Evolutionary conservation across 2,113 vertebrate genomes (phyloP).

Genomic region (Clinocottus analis): DNA sequence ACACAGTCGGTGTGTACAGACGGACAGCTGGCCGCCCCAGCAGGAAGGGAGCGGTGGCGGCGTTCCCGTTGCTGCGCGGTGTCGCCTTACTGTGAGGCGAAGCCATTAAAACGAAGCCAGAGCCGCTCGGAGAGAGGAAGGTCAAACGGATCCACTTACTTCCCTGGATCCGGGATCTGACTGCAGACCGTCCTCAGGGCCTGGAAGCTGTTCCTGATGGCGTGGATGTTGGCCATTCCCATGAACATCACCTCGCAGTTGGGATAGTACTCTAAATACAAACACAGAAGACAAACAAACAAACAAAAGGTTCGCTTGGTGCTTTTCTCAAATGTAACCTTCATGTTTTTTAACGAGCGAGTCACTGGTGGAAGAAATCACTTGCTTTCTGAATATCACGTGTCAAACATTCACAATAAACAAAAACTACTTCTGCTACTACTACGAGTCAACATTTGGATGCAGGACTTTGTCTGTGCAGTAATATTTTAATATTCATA

Average conservation of each 20-base stretch:
- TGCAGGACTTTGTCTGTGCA: too few relatives aligned
- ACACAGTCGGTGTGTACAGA: constrained; percentile 34
- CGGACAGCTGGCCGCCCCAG: constrained; percentile 46
- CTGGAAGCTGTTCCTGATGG: constrained; percentile 98
- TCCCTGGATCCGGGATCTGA: constrained; percentile 99
- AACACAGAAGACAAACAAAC: constrained; percentile 42
- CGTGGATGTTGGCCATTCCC: constrained; percentile 99
- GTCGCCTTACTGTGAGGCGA: constrained; percentile 40
- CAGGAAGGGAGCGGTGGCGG: constrained; percentile 47
- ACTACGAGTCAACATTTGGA: not conserved
- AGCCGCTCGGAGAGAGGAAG: constrained; percentile 35
- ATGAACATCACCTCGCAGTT: constrained; percentile 99
- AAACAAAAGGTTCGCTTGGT: too few relatives aligned
- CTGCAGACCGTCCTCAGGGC: constrained; percentile 95
- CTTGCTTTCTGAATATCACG: not conserved
- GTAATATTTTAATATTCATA: too few relatives aligned
- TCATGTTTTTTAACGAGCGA: not conserved
- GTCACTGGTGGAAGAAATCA: not conserved
- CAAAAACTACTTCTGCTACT: too few relatives aligned
- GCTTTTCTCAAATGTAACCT: not conserved
- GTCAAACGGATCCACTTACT: constrained; percentile 86
- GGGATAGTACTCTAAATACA: constrained; percentile 93
- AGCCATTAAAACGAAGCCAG: constrained; percentile 15
- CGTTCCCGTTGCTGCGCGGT: constrained; percentile 42
- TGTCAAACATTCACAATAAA: not conserved